These are phyloP conservation scores for Tiliqua scincoides DNA, from an alignment of 2,113 vertebrate species.

Conservation along the genomic window DNA sequence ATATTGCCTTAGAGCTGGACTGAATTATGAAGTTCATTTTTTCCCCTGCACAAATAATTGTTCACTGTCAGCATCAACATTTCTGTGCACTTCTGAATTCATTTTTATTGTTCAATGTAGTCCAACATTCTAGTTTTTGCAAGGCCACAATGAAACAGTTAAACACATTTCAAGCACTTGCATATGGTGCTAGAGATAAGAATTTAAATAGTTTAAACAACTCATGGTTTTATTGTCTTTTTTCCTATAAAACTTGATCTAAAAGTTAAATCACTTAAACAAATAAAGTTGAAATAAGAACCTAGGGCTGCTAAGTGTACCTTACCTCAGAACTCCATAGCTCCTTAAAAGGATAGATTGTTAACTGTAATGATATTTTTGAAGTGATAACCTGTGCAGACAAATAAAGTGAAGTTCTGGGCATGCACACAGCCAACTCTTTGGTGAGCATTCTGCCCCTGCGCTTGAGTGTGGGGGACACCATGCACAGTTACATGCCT, in stretches of 20 bases:
- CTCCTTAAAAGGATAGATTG: no score
- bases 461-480: no score
- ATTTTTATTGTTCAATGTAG: not conserved
- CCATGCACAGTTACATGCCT: no score
- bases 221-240: not conserved
- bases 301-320: not conserved
- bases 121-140: not conserved
- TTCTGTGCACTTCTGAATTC: not conserved
- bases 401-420: no score
- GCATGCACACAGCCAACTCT: no score
- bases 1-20: not conserved
- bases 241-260: not conserved
- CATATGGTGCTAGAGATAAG: not conserved
- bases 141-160: not conserved
- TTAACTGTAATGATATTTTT: no score
- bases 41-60: not conserved
- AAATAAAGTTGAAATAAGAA: no score
- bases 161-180: not conserved
- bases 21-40: not conserved
- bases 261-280: not conserved
- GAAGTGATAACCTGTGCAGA: no score
- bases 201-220: not conserved
- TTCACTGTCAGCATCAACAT: not conserved
- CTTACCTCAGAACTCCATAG: no score
- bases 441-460: no score